Conservation (phyloP, 2,797 vertebrate species). For the Thamnophis elegans region DNA sequence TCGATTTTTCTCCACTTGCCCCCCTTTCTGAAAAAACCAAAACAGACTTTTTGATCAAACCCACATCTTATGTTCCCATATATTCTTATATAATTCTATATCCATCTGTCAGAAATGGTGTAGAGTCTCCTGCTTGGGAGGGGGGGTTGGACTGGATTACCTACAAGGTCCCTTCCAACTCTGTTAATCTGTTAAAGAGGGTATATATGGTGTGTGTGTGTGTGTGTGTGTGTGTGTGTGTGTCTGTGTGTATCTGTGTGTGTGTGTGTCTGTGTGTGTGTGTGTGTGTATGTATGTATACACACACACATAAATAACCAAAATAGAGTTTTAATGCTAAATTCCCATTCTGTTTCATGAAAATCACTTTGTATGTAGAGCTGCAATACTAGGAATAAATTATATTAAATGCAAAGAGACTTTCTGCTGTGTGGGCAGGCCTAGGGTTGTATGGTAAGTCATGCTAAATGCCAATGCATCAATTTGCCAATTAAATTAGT, state of each 20-base stretch:
- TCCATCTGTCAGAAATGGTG: too few species aligned
- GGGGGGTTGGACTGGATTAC: too few species aligned
- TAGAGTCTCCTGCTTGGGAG: too few species aligned
- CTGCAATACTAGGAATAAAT: neutral
- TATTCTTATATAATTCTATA: neutral
- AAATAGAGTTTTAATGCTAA: neutral
- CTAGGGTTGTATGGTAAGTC: neutral
- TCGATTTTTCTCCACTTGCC: conserved; percentile 31
- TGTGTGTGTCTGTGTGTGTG: too few species aligned
- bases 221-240: too few species aligned
- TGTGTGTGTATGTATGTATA: too few species aligned
- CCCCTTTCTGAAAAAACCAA: neutral
- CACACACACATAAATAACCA: neutral
- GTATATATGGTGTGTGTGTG: too few species aligned
- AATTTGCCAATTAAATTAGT: neutral
- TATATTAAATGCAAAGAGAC: neutral
- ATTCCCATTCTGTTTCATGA: neutral
- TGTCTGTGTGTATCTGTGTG: too few species aligned
- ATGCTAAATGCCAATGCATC: neutral
- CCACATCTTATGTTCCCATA: neutral
- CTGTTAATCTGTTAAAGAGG: too few species aligned
- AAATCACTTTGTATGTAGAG: neutral
- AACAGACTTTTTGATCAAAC: neutral
- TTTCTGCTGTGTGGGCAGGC: neutral
- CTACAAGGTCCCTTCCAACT: too few species aligned